Evolutionary conservation across 1,140 invertebrate species (phyloP), one percentile per base, ranked within the genome.

Genomic region (Cardiocondyla obscurior): DNA sequence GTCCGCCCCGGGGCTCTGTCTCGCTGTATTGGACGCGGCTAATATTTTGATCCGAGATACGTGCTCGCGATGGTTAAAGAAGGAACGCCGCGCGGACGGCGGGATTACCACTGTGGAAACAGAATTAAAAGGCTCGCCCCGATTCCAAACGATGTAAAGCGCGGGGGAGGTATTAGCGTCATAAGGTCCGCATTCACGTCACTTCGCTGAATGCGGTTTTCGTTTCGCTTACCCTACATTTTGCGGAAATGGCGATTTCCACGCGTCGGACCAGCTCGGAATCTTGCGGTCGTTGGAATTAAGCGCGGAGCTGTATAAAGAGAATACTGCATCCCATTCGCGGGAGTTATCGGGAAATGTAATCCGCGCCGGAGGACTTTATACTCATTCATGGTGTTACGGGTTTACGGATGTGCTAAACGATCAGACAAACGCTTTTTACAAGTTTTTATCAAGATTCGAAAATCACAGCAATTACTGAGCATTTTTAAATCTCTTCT

Each of bases 11-110:
- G 1, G 14, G 49, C 36, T 12, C 46, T 64, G 64, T 39, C 30
- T 42, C 28, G 36, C 42, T 53, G 53, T 62, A 86, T 86, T 81
- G 83, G 51, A 33, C 39, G 57, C 42, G 36, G 74, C 60, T 85
- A 85, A 85, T 85, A 85, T 86, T 86, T 86, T 85, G 51, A 82
- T 86, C 85, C 83, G 53, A 67, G 44, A 69, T 86, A 82, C 76
- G 67, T 73, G 82, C 42, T 19, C 44, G 42, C 33, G 60, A 64
- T 53, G 33, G 30, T 76, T 28, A 76, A 76, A 62, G 57, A 76
- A 14, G 39, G n/a, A n/a, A n/a, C 16, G 16, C 12, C 39, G 19
- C 57, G n/a, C 14, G 25, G 5, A 64, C 39, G 19, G n/a, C n/a
- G 16, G 72, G 39, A 62, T 76, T 62, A 57, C n/a, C 33, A 57